Evolutionary conservation across 2,113 vertebrate species (phyloP).

Genomic region (Ochotona curzoniae): DNA sequence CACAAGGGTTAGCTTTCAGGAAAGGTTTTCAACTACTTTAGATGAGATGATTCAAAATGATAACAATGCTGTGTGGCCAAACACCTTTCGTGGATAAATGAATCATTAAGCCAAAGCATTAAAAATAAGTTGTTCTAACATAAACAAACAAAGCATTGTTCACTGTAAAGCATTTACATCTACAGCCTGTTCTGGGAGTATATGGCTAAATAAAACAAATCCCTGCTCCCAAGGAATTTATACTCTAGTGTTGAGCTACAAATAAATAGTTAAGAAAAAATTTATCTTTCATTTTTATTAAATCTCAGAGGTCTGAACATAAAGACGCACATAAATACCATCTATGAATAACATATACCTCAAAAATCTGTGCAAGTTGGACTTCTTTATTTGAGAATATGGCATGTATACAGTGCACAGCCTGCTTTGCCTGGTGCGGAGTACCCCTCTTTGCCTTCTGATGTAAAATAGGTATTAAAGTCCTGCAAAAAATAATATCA

Average conservation of each 20-base stretch:
- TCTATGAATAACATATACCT: slow-evolving; percentile 87
- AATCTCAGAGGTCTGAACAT: slow-evolving; percentile 41
- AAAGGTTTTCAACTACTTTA: background rate
- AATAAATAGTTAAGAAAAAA: background rate
- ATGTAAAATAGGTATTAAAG: slow-evolving; percentile 98
- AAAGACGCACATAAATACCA: slow-evolving; percentile 31
- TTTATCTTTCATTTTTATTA: slow-evolving; percentile 34
- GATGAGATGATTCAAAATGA: slow-evolving; percentile 3
- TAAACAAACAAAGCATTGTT: background rate
- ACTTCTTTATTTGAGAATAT: slow-evolving; percentile 99
- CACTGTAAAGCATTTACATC: background rate
- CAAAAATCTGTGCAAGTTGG: slow-evolving; percentile 99
- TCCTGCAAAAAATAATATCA: slow-evolving; percentile 86
- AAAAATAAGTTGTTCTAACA: slow-evolving; percentile 8
- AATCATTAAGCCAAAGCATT: background rate
- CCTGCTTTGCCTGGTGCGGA: slow-evolving; percentile 99
- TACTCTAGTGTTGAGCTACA: background rate
- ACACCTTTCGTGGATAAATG: background rate
- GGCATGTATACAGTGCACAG: slow-evolving; percentile 98
- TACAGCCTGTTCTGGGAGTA: background rate
- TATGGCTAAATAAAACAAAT: slow-evolving; percentile 2
- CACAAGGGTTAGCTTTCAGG: background rate
- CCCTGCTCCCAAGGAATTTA: background rate
- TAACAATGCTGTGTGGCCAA: background rate
- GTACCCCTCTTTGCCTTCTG: slow-evolving; percentile 99